A percentile compares a stretch with the other conserved stretches of the same genome.
These are phyloP conservation scores for Synanthedon tipuliformis DNA, from an alignment of 2,888 invertebrate genomes.

Conservation along the genomic window DNA sequence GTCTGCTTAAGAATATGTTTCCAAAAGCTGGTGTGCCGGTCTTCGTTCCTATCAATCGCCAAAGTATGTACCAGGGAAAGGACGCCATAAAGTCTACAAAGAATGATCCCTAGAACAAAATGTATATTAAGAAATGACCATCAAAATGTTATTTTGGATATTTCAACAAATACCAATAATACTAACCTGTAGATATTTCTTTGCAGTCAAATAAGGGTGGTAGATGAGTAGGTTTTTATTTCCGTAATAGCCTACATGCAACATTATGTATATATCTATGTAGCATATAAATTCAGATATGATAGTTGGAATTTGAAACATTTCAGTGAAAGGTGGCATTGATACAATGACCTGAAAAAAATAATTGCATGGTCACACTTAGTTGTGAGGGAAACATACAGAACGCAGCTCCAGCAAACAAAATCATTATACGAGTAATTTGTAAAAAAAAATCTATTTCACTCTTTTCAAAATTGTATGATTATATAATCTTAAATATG, in stretches of 20 bases:
- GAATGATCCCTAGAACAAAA: constrained; percentile 43
- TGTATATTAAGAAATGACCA: not conserved
- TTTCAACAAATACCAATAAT: not conserved
- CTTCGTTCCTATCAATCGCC: constrained; percentile 36
- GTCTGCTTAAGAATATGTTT: constrained; percentile 17
- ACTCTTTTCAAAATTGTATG: not conserved
- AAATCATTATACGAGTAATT: too few species aligned
- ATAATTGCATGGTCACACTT: not conserved
- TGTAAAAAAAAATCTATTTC: not conserved
- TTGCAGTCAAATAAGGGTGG: constrained; percentile 65
- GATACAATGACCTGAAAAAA: constrained; percentile 39
- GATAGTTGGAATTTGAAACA: constrained; percentile 35
- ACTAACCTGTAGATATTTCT: constrained; percentile 49
- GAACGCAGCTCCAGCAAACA: too few species aligned
- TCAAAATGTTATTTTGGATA: too few species aligned
- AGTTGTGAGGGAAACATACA: too few species aligned
- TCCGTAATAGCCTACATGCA: constrained; percentile 65
- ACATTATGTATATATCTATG: constrained; percentile 59
- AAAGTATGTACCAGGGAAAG: constrained; percentile 58
- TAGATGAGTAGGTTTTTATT: constrained; percentile 58
- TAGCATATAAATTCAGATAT: constrained; percentile 54
- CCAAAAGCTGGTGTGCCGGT: too few species aligned
- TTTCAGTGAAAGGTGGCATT: constrained; percentile 41
- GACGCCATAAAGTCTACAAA: constrained; percentile 51
- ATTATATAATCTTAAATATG: too few species aligned